Conservation (phyloP, 2,888 invertebrate species). For the Sphaerophoria rueppellii region DNA sequence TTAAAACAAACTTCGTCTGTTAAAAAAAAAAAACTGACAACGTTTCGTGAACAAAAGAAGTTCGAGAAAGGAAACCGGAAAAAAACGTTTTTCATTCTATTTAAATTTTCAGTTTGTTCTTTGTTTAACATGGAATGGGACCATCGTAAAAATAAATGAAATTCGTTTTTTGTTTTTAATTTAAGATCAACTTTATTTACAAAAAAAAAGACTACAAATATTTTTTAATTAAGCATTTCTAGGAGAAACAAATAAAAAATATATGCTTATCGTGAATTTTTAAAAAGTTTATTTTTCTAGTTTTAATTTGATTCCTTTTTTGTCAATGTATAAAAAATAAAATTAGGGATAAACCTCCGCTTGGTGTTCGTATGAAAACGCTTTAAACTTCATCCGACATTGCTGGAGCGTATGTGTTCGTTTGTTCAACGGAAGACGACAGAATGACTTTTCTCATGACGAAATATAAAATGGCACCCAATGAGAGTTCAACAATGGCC, state of each 20-base stretch:
- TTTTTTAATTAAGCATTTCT: constrained; percentile 46
- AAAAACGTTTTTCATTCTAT: too few relatives aligned
- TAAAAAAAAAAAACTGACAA: too few relatives aligned
- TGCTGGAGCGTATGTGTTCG: constrained; percentile 80
- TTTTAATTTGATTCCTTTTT: constrained; percentile 54
- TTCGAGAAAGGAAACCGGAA: too few relatives aligned
- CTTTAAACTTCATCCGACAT: constrained; percentile 78
- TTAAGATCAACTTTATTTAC: not conserved
- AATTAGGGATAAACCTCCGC: constrained; percentile 7
- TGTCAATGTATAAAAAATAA: not conserved
- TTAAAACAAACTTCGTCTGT: too few relatives aligned
- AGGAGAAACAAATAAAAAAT: constrained; percentile 20
- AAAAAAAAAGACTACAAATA: not conserved
- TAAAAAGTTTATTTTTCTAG: constrained; percentile 45
- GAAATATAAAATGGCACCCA: constrained; percentile 88
- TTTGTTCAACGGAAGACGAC: constrained; percentile 78
- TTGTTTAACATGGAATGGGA: too few relatives aligned
- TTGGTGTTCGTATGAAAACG: not conserved
- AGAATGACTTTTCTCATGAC: constrained; percentile 88
- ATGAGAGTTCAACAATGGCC: constrained; percentile 86
- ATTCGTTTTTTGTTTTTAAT: not conserved
- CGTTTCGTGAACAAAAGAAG: too few relatives aligned
- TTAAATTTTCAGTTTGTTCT: too few relatives aligned
- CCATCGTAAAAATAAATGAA: not conserved
- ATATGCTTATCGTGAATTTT: constrained; percentile 22